Evolutionary conservation across 2,888 invertebrate species (phyloP).

Genomic region (Crocallis elinguaria): DNA sequence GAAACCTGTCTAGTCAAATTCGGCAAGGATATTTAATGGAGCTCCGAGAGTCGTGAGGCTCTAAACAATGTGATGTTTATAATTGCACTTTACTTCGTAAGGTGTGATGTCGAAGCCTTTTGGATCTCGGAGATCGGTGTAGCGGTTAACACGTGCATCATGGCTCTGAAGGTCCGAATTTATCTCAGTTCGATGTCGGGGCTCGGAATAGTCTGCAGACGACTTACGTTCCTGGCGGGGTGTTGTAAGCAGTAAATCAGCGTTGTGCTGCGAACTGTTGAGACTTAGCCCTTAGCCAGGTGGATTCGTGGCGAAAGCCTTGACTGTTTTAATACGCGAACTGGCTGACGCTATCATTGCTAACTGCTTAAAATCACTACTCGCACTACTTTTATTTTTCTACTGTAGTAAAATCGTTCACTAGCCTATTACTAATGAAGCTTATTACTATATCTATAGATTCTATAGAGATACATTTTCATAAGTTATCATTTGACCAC

Average conservation of each 20-base stretch:
- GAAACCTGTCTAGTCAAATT: slow-evolving; percentile 49
- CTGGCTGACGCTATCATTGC: neutral
- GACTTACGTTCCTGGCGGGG: slow-evolving; percentile 85
- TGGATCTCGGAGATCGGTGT: slow-evolving; percentile 60
- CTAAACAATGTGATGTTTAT: slow-evolving; percentile 71
- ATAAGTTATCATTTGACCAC: too few species aligned
- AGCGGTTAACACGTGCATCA: slow-evolving; percentile 51
- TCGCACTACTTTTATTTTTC: too few species aligned
- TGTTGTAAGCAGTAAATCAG: slow-evolving; percentile 49
- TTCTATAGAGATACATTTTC: too few species aligned
- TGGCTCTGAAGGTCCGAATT: slow-evolving; percentile 47
- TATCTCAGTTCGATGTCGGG: slow-evolving; percentile 75
- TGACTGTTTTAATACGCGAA: neutral
- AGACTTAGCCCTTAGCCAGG: slow-evolving; percentile 81
- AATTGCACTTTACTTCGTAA: slow-evolving; percentile 56
- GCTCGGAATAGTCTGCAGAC: too few species aligned
- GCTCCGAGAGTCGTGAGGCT: slow-evolving; percentile 75
- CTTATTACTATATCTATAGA: too few species aligned
- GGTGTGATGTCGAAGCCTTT: slow-evolving; percentile 66
- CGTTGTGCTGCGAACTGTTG: slow-evolving; percentile 83
- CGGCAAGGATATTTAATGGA: slow-evolving; percentile 62
- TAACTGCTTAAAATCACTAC: too few species aligned
- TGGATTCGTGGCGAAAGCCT: neutral
- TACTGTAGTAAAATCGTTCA: too few species aligned
- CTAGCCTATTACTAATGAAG: too few species aligned